A percentile compares a stretch with the other conserved stretches of the same genome.
Conservation (phyloP, 2,113 vertebrate genomes). For the Muntiacus reevesi region DNA sequence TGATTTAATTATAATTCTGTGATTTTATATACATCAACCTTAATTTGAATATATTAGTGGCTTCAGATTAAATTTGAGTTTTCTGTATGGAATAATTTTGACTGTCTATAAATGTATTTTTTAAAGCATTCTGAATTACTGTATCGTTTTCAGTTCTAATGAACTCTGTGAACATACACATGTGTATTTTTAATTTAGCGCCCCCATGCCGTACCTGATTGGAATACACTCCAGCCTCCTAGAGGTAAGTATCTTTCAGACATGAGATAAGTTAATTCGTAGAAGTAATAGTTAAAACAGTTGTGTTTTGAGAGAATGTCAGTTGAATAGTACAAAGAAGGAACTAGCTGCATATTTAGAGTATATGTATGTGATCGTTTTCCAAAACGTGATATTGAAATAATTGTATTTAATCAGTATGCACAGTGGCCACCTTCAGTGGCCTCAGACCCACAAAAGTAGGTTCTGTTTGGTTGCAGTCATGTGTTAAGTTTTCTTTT, state of each 20-base stretch:
- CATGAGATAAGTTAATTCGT: not conserved
- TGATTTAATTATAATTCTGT: not conserved
- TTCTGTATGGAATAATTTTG: not conserved
- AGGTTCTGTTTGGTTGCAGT: not conserved
- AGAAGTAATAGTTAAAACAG: not conserved
- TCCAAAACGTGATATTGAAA: not conserved
- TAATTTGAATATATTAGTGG: not conserved
- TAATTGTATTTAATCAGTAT: not conserved
- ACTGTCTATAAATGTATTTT: not conserved
- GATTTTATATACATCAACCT: not conserved
- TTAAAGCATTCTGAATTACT: not conserved
- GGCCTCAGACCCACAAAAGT: not conserved
- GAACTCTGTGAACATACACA: conserved; percentile 14
- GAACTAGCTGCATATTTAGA: not conserved
- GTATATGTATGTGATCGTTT: not conserved
- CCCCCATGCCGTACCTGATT: conserved; percentile 98
- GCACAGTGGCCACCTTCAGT: not conserved
- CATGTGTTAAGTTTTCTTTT: not conserved
- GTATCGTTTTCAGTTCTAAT: not conserved
- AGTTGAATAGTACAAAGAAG: not conserved
- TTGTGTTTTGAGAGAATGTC: not conserved
- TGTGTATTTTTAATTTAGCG: conserved; percentile 83
- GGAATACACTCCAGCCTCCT: conserved; percentile 97
- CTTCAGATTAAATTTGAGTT: not conserved
- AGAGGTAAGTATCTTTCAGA: conserved; percentile 86